Evolutionary conservation across 2,113 vertebrate species (phyloP).

Genomic region (Pseudolaguvia tuberculata): DNA sequence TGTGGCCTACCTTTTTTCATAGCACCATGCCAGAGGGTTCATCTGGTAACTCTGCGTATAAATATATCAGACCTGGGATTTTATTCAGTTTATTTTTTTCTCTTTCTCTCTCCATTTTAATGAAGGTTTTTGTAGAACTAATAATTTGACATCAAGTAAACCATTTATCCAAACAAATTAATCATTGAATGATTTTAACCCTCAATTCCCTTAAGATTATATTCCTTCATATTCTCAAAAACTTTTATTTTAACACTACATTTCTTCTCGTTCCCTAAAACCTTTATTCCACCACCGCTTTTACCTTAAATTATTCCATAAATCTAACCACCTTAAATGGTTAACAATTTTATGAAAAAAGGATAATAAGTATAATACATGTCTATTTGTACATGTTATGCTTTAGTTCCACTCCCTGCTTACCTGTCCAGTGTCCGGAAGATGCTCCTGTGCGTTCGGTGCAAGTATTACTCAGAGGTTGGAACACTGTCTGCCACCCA

Average conservation of each 20-base stretch:
- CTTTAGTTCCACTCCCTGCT: background rate
- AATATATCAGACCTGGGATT: background rate
- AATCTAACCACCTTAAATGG: no score
- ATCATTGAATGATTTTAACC: background rate
- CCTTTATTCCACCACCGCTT: no score
- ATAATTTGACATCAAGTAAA: background rate
- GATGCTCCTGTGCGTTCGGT: constrained; percentile 83
- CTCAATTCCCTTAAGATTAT: no score
- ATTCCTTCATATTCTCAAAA: no score
- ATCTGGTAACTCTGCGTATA: background rate
- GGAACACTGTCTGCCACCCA: constrained; percentile 97
- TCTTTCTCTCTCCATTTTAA: background rate
- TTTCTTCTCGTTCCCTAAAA: no score
- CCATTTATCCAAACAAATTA: background rate
- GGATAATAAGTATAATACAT: no score
- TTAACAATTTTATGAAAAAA: no score
- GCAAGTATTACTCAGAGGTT: constrained; percentile 91
- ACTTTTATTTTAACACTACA: no score
- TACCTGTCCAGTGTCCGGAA: constrained; percentile 97
- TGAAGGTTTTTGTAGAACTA: background rate
- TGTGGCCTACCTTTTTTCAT: background rate
- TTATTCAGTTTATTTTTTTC: background rate
- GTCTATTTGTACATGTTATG: background rate
- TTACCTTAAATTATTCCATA: no score
- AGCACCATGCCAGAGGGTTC: background rate